Conservation (phyloP, 2,113 vertebrate genomes). For the Tragelaphus imberbis region DNA sequence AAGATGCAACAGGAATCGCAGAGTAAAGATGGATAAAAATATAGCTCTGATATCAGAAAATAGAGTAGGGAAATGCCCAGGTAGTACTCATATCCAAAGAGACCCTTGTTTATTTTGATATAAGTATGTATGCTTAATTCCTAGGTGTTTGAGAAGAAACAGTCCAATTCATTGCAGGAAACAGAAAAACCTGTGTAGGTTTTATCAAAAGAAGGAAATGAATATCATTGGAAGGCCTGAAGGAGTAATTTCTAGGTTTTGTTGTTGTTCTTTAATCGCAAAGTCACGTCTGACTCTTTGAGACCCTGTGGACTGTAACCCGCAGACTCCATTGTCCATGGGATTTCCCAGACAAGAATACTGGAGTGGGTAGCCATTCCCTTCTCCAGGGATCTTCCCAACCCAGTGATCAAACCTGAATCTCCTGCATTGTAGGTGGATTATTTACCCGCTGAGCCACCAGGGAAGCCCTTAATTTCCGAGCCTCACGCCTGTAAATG, state of each 20-base stretch:
- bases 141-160: not conserved
- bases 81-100: not conserved
- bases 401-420: not conserved
- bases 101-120: not conserved
- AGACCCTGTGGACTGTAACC: not conserved
- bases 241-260: not conserved
- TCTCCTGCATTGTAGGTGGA: not conserved
- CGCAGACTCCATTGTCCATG: not conserved
- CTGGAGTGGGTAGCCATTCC: not conserved
- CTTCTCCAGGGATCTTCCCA: not conserved
- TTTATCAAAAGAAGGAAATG: not conserved
- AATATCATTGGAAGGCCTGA: not conserved
- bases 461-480: not conserved
- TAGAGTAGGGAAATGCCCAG: not conserved
- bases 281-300: not conserved
- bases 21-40: not conserved
- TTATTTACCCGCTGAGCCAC: not conserved
- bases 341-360: not conserved
- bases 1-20: not conserved
- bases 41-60: not conserved
- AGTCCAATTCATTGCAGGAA: not conserved
- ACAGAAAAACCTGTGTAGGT: not conserved
- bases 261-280: not conserved
- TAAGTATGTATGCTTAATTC: not conserved
- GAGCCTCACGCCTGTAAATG: not conserved